Evolutionary conservation across 1,140 invertebrate genomes (phyloP).

Genomic region (Pseudomyrmex cubaensis): DNA sequence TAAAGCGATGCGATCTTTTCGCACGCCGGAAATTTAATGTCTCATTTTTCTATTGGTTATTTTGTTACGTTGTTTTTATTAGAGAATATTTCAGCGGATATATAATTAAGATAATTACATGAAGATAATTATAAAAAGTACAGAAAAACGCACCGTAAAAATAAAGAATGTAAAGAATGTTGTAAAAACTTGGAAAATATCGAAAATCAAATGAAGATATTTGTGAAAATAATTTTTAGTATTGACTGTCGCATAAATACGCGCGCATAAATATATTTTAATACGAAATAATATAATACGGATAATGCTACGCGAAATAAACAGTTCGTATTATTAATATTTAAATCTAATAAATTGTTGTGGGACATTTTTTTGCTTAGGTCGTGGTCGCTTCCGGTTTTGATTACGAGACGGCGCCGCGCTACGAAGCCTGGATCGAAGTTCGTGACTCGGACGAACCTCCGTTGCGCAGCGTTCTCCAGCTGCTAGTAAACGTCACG

Average conservation of each 20-base stretch:
- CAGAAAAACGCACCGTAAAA: too few species aligned
- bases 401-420: slow-evolving; percentile 94
- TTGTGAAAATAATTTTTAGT: not conserved
- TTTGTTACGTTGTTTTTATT: too few species aligned
- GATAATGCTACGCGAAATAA: too few species aligned
- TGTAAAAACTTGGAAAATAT: not conserved
- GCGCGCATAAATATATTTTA: too few species aligned
- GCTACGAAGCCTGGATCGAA: slow-evolving; percentile 97
- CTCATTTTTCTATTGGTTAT: too few species aligned
- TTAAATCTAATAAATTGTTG: not conserved
- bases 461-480: slow-evolving; percentile 90
- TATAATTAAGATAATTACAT: too few species aligned
- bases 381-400: slow-evolving; percentile 90
- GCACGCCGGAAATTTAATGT: not conserved
- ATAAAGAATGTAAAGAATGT: too few species aligned
- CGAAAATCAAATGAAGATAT: not conserved
- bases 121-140: too few species aligned
- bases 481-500: slow-evolving; percentile 93
- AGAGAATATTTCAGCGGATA: too few species aligned
- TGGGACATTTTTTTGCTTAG: slow-evolving; percentile 61
- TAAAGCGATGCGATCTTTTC: not conserved
- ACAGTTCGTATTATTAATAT: not conserved
- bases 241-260: too few species aligned
- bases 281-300: too few species aligned
- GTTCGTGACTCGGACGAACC: slow-evolving; percentile 94